Percentiles rank a stretch among this genome's conserved stretches.
Conservation (phyloP, 2,113 vertebrate genomes). For the Tetraodon nigroviridis region DNA sequence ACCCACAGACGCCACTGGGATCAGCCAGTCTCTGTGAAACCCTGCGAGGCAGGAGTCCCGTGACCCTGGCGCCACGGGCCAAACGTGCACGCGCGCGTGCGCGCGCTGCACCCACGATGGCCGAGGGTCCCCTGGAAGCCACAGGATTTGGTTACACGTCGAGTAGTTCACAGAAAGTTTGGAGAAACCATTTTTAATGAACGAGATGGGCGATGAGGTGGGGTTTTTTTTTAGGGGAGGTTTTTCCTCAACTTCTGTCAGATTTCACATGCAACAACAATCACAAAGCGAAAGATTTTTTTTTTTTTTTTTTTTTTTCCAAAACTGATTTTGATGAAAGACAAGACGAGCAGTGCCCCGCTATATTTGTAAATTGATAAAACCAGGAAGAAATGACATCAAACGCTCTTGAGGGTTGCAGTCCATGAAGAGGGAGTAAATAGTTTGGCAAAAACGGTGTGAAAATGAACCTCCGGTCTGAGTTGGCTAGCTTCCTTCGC, state of each 20-base stretch:
- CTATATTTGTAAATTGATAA: constrained; percentile 47
- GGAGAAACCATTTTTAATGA: no score
- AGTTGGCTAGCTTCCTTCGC: constrained; percentile 36
- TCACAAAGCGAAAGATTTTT: constrained; percentile 1
- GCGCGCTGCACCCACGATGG: constrained; percentile 51
- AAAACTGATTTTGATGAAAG: constrained; percentile 26
- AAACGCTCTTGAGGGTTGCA: constrained; percentile 40
- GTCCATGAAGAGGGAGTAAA: constrained; percentile 54
- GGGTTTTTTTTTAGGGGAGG: no score
- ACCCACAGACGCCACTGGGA: constrained; percentile 31
- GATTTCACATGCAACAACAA: no score
- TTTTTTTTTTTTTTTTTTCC: constrained; percentile 17
- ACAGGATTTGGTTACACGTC: constrained; percentile 59
- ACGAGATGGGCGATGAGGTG: no score
- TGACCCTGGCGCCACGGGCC: no score
- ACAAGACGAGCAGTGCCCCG: constrained; percentile 44
- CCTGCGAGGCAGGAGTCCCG: constrained; percentile 32
- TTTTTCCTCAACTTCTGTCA: no score
- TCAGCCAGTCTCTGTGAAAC: constrained; percentile 46
- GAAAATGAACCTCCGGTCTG: constrained; percentile 44
- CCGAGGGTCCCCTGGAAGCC: constrained; percentile 57
- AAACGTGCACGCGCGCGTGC: constrained; percentile 46
- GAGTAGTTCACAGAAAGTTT: background rate
- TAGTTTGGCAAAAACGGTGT: constrained; percentile 69
- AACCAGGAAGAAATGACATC: constrained; percentile 32